Evolutionary conservation across 2,888 invertebrate genomes (phyloP).

Genomic region (Diachrysia chrysitis): DNA sequence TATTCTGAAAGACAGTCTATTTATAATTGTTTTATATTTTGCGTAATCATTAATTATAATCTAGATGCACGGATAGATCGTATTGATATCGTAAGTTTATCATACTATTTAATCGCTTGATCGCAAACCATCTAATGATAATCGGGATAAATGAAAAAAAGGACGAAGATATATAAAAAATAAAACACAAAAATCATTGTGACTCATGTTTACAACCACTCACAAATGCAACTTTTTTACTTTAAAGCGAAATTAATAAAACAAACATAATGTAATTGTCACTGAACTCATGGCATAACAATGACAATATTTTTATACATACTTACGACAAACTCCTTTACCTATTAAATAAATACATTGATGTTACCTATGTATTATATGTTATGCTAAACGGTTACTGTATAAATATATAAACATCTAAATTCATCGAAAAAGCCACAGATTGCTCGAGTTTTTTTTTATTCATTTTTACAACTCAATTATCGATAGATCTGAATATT

Average conservation of each 20-base stretch:
- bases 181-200: constrained; percentile 79
- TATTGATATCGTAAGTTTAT: not conserved
- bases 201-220: constrained; percentile 88
- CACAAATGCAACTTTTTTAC: constrained; percentile 85
- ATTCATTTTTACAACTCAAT: constrained; percentile 8
- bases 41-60: constrained; percentile 9
- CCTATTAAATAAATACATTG: constrained; percentile 79
- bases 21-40: constrained; percentile 4
- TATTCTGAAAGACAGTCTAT: not conserved
- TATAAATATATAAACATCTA: constrained; percentile 47
- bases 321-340: constrained; percentile 69
- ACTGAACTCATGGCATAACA: constrained; percentile 85
- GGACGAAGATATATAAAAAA: constrained; percentile 51
- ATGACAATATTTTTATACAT: constrained; percentile 74
- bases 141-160: too few species aligned
- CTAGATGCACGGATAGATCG: constrained; percentile 5
- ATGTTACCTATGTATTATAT: constrained; percentile 54
- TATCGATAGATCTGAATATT: constrained; percentile 3
- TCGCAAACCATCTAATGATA: not conserved
- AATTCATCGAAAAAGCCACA: constrained; percentile 19
- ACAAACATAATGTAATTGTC: constrained; percentile 78
- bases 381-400: constrained; percentile 51
- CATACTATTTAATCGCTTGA: not conserved
- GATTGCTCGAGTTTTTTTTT: constrained; percentile 31
- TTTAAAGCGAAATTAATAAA: constrained; percentile 84